Evolutionary conservation across 2,888 invertebrate genomes (phyloP).

Genomic region (Andrena fulva): DNA sequence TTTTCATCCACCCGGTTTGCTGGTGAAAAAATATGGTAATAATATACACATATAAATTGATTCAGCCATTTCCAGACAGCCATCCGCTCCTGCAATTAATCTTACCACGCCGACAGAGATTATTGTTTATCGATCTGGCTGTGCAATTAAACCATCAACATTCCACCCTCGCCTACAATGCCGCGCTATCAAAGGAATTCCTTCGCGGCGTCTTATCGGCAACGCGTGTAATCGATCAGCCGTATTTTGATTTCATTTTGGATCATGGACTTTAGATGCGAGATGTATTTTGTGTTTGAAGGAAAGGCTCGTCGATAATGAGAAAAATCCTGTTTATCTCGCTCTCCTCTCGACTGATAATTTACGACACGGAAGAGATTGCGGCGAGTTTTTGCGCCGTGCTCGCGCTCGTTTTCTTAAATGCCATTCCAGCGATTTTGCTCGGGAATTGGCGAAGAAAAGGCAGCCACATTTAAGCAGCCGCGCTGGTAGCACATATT

Average conservation of each 20-base stretch:
- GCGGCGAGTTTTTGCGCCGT: background rate
- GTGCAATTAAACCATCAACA: constrained; percentile 5
- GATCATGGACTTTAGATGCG: constrained; percentile 24
- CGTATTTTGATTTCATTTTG: constrained; percentile 34
- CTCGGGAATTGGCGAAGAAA: constrained; percentile 43
- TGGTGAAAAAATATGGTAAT: too few relatives aligned
- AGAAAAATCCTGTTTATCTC: constrained; percentile 2
- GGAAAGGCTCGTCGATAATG: constrained; percentile 8
- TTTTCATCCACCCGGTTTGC: too few relatives aligned
- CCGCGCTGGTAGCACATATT: constrained; percentile 56
- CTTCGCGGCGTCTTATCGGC: constrained; percentile 17
- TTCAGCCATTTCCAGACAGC: background rate
- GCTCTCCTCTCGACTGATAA: constrained; percentile 5
- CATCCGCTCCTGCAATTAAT: constrained; percentile 21
- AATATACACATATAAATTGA: too few relatives aligned
- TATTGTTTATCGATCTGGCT: constrained; percentile 26
- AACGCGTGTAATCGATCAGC: background rate
- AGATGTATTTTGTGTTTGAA: background rate
- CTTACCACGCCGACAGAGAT: constrained; percentile 13
- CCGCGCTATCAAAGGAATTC: background rate
- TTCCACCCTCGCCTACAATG: constrained; percentile 12
- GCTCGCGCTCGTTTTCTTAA: too few relatives aligned
- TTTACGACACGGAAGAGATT: constrained; percentile 27
- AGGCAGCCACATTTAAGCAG: constrained; percentile 36
- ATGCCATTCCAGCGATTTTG: background rate